Evolutionary conservation across 2,113 vertebrate species (phyloP).

Genomic region (pig (Sus scrofa)): DNA sequence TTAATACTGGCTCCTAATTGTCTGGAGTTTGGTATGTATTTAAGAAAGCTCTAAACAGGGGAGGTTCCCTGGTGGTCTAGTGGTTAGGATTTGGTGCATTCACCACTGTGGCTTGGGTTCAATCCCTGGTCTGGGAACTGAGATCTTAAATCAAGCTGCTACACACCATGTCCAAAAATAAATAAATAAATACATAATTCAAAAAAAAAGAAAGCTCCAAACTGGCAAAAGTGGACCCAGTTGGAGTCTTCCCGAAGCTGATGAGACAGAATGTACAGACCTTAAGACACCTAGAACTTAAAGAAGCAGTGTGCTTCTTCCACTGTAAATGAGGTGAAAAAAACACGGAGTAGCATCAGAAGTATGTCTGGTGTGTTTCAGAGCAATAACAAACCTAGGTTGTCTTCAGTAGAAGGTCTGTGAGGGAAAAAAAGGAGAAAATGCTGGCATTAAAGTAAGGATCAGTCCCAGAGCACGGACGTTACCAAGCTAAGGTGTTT

Average conservation of each 20-base stretch:
- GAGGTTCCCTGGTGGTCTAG: too few relatives aligned
- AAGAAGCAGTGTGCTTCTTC: background rate
- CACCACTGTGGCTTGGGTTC: too few relatives aligned
- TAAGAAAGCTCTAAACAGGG: too few relatives aligned
- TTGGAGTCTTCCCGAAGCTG: background rate
- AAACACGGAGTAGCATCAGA: background rate
- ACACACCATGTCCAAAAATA: too few relatives aligned
- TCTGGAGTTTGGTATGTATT: too few relatives aligned
- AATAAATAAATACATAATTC: too few relatives aligned
- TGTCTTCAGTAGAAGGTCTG: background rate
- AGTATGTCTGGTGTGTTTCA: background rate
- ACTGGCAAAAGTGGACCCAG: background rate
- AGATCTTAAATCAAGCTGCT: too few relatives aligned
- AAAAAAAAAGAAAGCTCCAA: background rate
- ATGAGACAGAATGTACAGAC: background rate
- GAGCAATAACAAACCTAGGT: background rate
- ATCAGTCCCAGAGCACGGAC: background rate
- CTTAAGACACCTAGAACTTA: background rate
- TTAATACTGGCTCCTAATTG: background rate
- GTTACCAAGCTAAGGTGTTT: background rate
- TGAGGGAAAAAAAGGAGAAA: background rate
- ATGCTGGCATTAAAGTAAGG: background rate
- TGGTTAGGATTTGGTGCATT: too few relatives aligned
- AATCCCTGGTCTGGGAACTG: too few relatives aligned
- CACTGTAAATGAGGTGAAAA: background rate